A percentile compares a stretch with the other conserved stretches of the same genome.
These are phyloP conservation scores for Formicarius rufipectus DNA, from an alignment of 2,113 vertebrate species.

Conservation along the genomic window DNA sequence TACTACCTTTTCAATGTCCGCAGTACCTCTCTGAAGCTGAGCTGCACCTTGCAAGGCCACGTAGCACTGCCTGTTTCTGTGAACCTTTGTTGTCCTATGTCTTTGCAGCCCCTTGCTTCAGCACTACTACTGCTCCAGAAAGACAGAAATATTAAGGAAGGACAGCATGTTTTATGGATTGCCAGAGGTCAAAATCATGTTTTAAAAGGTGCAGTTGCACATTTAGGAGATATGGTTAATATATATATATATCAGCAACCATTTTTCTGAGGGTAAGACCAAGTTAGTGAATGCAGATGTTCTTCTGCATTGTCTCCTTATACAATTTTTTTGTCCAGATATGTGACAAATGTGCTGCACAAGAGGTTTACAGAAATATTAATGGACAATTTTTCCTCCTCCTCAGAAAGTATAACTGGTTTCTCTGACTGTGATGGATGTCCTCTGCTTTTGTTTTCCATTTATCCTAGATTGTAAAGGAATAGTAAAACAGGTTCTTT, in stretches of 20 bases:
- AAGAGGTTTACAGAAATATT: not conserved
- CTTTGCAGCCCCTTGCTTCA: not conserved
- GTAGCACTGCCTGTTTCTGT: not conserved
- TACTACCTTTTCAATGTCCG: not conserved
- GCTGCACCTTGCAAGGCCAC: not conserved
- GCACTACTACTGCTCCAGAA: not conserved
- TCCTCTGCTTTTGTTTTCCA: not conserved
- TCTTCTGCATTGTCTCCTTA: not conserved
- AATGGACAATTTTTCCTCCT: not conserved
- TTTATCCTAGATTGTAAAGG: not conserved
- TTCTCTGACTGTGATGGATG: slow-evolving; percentile 23
- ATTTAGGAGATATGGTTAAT: not conserved
- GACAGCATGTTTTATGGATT: not conserved
- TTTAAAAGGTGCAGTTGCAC: not conserved
- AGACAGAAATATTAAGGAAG: not conserved
- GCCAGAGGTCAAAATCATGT: not conserved
- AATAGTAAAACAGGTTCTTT: slow-evolving; percentile 3
- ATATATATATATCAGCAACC: not conserved
- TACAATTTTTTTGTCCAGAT: not conserved
- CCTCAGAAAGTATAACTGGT: not conserved
- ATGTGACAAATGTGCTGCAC: not conserved
- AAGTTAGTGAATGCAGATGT: not conserved
- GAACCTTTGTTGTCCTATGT: not conserved
- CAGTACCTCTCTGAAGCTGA: not conserved
- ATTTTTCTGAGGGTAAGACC: not conserved